These are phyloP conservation scores for Drosophila monieri DNA, from an alignment of 2,888 invertebrate genomes.

Conservation along the genomic window DNA sequence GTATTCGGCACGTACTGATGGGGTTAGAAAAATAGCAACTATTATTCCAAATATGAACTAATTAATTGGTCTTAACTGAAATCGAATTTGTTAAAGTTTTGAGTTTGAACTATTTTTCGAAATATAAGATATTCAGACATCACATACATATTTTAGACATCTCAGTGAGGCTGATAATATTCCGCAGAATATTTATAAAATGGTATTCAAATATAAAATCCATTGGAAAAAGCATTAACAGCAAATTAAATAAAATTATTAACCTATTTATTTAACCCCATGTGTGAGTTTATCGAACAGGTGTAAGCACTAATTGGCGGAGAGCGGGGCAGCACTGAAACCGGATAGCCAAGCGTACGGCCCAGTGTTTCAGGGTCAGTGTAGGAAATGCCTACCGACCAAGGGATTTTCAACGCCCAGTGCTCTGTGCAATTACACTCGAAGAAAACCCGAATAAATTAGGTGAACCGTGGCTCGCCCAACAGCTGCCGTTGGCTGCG, in stretches of 20 bases:
- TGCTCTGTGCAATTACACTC: constrained; percentile 38
- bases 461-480: background rate
- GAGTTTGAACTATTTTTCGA: too few relatives aligned
- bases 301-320: constrained; percentile 70
- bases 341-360: constrained; percentile 29
- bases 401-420: constrained; percentile 15
- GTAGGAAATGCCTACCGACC: constrained; percentile 28
- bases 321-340: constrained; percentile 52
- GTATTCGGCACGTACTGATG: constrained; percentile 20
- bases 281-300: constrained; percentile 51
- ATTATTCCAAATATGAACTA: background rate
- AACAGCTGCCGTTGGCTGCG: constrained; percentile 26
- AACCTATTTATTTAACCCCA: constrained; percentile 15
- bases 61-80: background rate
- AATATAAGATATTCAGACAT: too few relatives aligned
- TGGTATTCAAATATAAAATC: too few relatives aligned
- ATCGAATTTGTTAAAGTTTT: background rate
- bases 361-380: constrained; percentile 42
- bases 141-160: too few relatives aligned
- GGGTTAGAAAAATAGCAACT: background rate
- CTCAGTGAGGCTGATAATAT: too few relatives aligned
- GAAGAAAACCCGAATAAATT: constrained; percentile 39
- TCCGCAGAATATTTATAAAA: too few relatives aligned
- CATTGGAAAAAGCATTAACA: background rate
- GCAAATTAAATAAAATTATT: background rate